Evolutionary conservation across 1,140 invertebrate species (phyloP).

Genomic region (Mycetomoellerius zeteki): DNA sequence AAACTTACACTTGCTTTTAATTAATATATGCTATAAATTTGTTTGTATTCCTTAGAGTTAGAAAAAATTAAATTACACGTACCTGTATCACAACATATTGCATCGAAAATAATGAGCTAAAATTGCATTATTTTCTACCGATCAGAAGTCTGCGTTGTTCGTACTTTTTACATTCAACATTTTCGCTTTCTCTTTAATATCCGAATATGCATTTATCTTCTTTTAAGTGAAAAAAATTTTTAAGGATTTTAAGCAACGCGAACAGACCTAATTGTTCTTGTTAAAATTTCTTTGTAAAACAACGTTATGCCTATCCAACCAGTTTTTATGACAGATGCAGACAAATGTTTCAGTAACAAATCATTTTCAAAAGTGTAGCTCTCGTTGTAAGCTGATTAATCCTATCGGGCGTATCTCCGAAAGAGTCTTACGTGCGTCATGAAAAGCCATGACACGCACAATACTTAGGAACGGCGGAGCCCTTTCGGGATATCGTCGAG

Average conservation of each 20-base stretch:
- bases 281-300: not conserved
- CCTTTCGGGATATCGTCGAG: conserved; percentile 65
- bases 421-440: conserved; percentile 38
- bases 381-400: conserved; percentile 77
- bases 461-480: conserved; percentile 55
- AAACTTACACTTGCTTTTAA: not conserved
- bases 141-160: too few relatives aligned
- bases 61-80: conserved; percentile 10
- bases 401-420: conserved; percentile 74
- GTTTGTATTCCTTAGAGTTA: not conserved
- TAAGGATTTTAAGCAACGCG: too few relatives aligned
- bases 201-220: too few relatives aligned
- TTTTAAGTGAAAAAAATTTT: too few relatives aligned
- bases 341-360: conserved; percentile 73
- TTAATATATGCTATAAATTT: conserved; percentile 8
- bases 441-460: conserved; percentile 69
- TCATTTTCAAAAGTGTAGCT: conserved; percentile 67
- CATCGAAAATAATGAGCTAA: not conserved
- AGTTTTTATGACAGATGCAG: conserved; percentile 69
- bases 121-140: not conserved
- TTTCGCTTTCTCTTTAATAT: too few relatives aligned
- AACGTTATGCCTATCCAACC: conserved; percentile 3
- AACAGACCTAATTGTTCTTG: not conserved
- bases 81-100: not conserved
- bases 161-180: too few relatives aligned